phyloP scores from a whole-genome alignment of 2,797 vertebrate genomes.

The Karalla daura region DNA sequence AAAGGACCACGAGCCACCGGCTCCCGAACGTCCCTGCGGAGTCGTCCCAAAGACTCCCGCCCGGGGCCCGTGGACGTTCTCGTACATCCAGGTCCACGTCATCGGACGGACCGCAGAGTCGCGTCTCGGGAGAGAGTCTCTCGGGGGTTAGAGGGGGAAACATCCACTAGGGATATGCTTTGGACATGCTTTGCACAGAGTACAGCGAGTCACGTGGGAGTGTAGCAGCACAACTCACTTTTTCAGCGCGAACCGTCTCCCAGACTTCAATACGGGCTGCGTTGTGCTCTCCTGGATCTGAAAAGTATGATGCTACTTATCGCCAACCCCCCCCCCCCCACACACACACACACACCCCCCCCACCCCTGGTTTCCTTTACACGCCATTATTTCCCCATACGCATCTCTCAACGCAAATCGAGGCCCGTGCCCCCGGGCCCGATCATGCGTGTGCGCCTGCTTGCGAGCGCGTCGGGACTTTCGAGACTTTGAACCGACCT shows the following conservation, averaged over 20 bases:
- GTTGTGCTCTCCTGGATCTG: background rate
- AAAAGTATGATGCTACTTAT: background rate
- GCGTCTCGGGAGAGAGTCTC: too few species aligned
- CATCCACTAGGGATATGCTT: too few species aligned
- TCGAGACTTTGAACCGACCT: constrained; percentile 41
- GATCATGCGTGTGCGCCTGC: constrained; percentile 21
- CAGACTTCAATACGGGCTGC: background rate
- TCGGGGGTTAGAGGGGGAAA: too few species aligned
- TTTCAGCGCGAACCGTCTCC: background rate
- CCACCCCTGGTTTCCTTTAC: background rate
- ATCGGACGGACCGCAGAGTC: too few species aligned
- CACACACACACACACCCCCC: too few species aligned
- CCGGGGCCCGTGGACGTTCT: too few species aligned
- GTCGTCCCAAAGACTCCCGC: too few species aligned
- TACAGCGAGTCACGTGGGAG: background rate
- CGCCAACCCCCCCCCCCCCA: background rate
- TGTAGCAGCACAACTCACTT: background rate
- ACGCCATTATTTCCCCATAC: background rate
- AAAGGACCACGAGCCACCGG: too few species aligned
- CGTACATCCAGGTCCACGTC: too few species aligned
- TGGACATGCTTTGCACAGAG: background rate
- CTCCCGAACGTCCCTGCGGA: too few species aligned
- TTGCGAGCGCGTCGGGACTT: constrained; percentile 18
- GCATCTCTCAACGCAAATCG: too few species aligned
- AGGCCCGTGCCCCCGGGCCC: background rate